Evolutionary conservation across 2,888 invertebrate genomes (phyloP), one percentile per base, ranked within the genome.

Genomic region (Argyresthia goedartella): DNA sequence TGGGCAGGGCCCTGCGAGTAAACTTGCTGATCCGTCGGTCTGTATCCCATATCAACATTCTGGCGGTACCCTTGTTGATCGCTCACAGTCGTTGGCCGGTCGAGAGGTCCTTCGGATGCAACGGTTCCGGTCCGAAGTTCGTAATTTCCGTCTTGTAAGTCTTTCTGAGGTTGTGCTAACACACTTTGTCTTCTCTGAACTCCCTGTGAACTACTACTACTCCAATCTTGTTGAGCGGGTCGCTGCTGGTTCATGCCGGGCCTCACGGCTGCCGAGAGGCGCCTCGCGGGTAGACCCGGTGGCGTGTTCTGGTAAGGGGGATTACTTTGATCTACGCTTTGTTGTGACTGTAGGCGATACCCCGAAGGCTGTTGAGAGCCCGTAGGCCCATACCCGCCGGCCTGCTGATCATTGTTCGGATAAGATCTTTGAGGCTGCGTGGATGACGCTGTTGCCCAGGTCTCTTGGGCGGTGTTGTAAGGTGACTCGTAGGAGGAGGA

Each of bases 61-160:
- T 48, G 49, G 11, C 52, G 45, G 41, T 46, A 48, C 47, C 58
- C 55, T n/a, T n/a, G n/a, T n/a, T n/a, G n/a, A n/a, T n/a, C n/a
- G n/a, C n/a, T n/a, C n/a, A n/a, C n/a, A n/a, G n/a, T n/a, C n/a
- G n/a, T n/a, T n/a, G n/a, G n/a, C n/a, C n/a, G n/a, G 66, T 61
- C 41, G 62, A 58, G 63, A 73, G 73, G 66, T 39, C 72, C 73
- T 57, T 85, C 85, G 34, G 82, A 77, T 62, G 77, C 74, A 45
- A 82, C 72, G n/a, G 76, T 78, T 45, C 82, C 85, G 8, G 73
- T 75, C 44, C 84, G 74, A 52, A 76, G 66, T 49, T 81, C 84
- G 56, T 70, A 77, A 55, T 78, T 69, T 48, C 74, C 71, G 57
- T 78, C 73, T 61, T 75, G 82, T 7, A 72, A 57, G 47, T 77